A percentile compares a stretch with the other conserved stretches of the same genome.
These are phyloP conservation scores for Saccostrea cuccullata DNA, from an alignment of 1,140 invertebrate species.

Conservation along the genomic window DNA sequence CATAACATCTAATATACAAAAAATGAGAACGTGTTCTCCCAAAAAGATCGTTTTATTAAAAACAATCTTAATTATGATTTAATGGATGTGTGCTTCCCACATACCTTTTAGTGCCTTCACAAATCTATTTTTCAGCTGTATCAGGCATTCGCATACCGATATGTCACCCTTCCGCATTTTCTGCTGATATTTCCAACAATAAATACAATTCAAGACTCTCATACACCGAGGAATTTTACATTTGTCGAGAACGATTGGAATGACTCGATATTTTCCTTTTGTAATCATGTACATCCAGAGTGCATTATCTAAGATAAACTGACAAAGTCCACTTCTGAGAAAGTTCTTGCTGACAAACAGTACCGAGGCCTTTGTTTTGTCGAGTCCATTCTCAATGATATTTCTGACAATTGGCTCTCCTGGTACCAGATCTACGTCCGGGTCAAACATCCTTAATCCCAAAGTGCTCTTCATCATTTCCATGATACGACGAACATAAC, in stretches of 20 bases:
- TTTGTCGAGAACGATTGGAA: slow-evolving; percentile 40
- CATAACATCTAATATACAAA: too few species aligned
- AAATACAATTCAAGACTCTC: slow-evolving; percentile 44
- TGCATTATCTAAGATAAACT: background rate
- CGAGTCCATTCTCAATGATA: slow-evolving; percentile 40
- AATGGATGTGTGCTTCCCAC: background rate
- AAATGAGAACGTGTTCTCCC: too few species aligned
- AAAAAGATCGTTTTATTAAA: too few species aligned
- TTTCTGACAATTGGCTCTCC: slow-evolving; percentile 14
- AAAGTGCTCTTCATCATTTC: background rate
- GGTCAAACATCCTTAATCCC: slow-evolving; percentile 21
- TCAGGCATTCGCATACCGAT: background rate
- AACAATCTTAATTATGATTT: too few species aligned
- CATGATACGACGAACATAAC: slow-evolving; percentile 2
- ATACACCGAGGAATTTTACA: slow-evolving; percentile 45
- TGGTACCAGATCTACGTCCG: slow-evolving; percentile 36
- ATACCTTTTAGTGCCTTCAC: background rate
- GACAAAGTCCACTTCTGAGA: slow-evolving; percentile 1
- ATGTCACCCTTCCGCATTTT: background rate
- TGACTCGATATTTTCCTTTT: slow-evolving; percentile 44
- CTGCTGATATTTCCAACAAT: slow-evolving; percentile 45
- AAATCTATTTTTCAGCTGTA: background rate
- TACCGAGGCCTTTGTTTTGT: slow-evolving; percentile 35
- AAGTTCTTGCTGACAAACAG: slow-evolving; percentile 49
- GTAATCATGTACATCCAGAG: slow-evolving; percentile 47